These are phyloP conservation scores for Premnoplex brunnescens DNA, from an alignment of 2,797 vertebrate species.

Conservation along the genomic window DNA sequence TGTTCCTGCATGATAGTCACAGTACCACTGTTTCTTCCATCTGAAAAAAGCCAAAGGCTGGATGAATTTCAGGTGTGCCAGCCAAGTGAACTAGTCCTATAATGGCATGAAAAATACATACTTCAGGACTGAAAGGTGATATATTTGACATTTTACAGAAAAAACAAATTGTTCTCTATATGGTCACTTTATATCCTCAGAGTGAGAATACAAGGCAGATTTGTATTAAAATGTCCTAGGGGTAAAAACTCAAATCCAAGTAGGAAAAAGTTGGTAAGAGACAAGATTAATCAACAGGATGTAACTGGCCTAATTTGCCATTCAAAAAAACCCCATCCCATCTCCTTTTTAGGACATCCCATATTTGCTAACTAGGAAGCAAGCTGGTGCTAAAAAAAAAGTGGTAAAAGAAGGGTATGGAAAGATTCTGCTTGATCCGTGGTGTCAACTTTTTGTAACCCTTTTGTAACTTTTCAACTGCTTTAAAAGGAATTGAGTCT, in stretches of 20 bases:
- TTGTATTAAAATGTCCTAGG: background rate
- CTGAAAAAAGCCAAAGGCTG: background rate
- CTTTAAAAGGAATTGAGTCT: background rate
- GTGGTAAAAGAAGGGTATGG: background rate
- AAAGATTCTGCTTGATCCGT: background rate
- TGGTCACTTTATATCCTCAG: background rate
- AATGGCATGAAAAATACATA: background rate
- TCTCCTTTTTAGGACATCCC: background rate
- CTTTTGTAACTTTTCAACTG: background rate
- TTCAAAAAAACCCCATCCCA: fast-evolving
- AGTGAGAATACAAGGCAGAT: background rate
- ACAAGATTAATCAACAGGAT: background rate
- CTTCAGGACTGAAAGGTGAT: background rate
- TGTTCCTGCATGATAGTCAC: background rate
- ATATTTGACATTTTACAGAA: background rate
- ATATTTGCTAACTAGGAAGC: background rate
- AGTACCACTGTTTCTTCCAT: background rate
- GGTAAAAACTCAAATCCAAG: background rate
- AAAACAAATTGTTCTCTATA: background rate
- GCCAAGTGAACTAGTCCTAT: background rate
- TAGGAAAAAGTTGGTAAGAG: background rate
- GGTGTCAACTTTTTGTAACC: background rate
- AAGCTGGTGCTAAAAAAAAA: background rate
- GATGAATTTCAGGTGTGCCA: background rate
- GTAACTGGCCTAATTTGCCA: background rate